Base-by-base conservation (phyloP, 2,113 vertebrate species). In the Conger conger region DNA sequence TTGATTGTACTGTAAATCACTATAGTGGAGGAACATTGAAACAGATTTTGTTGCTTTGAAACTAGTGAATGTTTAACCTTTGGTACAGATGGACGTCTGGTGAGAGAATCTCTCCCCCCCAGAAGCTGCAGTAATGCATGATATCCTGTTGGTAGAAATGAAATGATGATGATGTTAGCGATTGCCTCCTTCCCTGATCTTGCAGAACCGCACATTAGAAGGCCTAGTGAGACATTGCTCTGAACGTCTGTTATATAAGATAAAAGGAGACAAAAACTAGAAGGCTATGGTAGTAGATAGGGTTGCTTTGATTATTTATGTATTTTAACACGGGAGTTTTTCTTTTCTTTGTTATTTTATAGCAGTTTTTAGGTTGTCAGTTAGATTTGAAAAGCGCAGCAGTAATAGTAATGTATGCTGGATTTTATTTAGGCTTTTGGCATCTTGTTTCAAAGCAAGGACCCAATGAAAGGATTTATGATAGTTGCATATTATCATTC, bases 251-350 rank as follows among this genome's bases (percentile, higher is more conserved):
- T 45, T 80, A 20, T 30, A 50, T 20, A 79, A 80, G 79, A 80
- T 80, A 4, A 80, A 80, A 80, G 79, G 79, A 80, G 42, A 27
- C 42, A 80, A 80, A n/a, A 80, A n/a, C 27, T 40, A 80, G 23
- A 80, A 50, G 38, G 79, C 42, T n/a, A 15, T 27, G 79, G 79
- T 42, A 50, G 42, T 30, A 13, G 38, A 6, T 45, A 50, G 38
- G 40, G 23, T 45, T 80, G 18, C 37, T n/a, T 80, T 80, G 68
- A 73, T 73, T 73, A 73, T 73, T 73, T 73, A 33, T 73, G 68
- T 33, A 73, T 73, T 73, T 50, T 73, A 73, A 73, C 68, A 13
- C 15, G 27, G n/a, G 68, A n/a, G 8, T 73, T n/a, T 73, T 63
- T 8, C 20, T 27, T 57, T 57, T 57, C 15, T 18, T 57, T 57